Evolutionary conservation across 2,888 invertebrate genomes (phyloP), one percentile per base, ranked within the genome.

Genomic region (Dicyrtomina minuta): DNA sequence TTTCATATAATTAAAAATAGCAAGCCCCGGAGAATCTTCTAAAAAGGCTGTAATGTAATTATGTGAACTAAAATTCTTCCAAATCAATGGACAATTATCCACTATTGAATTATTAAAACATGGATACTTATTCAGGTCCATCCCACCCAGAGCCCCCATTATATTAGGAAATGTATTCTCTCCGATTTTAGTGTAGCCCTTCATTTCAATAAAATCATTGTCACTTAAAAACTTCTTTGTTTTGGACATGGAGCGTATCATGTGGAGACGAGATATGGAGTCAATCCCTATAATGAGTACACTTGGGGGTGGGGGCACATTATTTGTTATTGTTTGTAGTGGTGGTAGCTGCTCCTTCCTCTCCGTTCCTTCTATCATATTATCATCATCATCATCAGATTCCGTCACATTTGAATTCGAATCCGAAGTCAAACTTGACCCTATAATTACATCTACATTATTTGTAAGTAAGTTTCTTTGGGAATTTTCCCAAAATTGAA

Each of bases 81-180:
- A 95, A 49, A 93, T 84, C 72, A 93, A 85, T 0, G 88, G 85
- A 78, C 91, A 88, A 62, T 86, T 84, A 78, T 93, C 91, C 62
- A 89, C 80, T 46, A 86, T 86, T 80, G 71, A 68, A 2, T 72
- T 74, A 3, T 75, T 78, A 70, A 79, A 79, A 67, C 80, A 81
- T 3, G 71, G 59, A 22, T 75, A 75, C 17, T 77, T 70, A 24
- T 78, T 33, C 6, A 73, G 64, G 17, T 76, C 72, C 72, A 77
- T 79, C 0, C 70, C 71, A 72, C 83, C 86, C 39, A 72, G 83
- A 46, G 90, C 84, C 0, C 93, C 92, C 86, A 93, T 89, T 61
- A 96, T 82, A 82, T 96, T 96, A 0, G 95, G 93, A 80, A 91
- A 92, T 0, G 94, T 95, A 79, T 95, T 95, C 79, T 94, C 94